Base-by-base conservation (phyloP, 1,140 invertebrate species). In the Macrocentrus cingulum region DNA sequence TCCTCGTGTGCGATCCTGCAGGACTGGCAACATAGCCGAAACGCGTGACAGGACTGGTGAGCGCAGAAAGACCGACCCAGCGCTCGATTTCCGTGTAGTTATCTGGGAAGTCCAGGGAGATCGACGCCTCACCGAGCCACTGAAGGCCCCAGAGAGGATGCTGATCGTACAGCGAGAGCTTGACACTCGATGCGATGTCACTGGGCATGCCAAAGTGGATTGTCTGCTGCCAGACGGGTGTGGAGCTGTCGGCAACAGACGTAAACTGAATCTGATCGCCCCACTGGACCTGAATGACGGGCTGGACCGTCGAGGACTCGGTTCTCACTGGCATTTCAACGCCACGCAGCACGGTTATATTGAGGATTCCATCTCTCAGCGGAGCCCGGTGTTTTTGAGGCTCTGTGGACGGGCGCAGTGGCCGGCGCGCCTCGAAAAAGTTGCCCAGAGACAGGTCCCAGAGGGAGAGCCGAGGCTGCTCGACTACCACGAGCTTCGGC, bases 71-170 rank as follows among this genome's bases (percentile, higher is more conserved):
- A 1, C 64, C 66, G 15, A 80, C 65, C 78, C 77, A 80, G n/a
- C 74, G 62, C 56, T 80, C 78, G 1, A 80, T 63, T 41, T 79
- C 74, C 34, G 79, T 74, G 55, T 76, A 71, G 60, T 72, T 70
- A 5, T 67, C 58, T 11, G 75, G 60, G 57, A 65, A 66, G 46
- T 79, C 77, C 3, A 79, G 32, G 3, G 77, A 75, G 19, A 80
- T 69, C 6, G 61, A 63, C 0, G 74, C 62, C 50, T 79, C 76
- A 0, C 78, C 78, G 1, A 80, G 59, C 77, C 77, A 80, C 18
- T 80, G 77, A 3, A 70, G 59, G 32, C 78, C 78, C 76, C 78
- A 80, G 2, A 75, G 65, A 5, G 78, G 78, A 61, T 80, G 78
- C 6, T 76, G 73, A 59, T 80, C 78, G 16, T 70, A 80, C 0